A percentile compares a stretch with the other conserved stretches of the same genome.
These are phyloP conservation scores for Aporophyla lueneburgensis DNA, from an alignment of 2,888 invertebrate genomes.

Conservation along the genomic window DNA sequence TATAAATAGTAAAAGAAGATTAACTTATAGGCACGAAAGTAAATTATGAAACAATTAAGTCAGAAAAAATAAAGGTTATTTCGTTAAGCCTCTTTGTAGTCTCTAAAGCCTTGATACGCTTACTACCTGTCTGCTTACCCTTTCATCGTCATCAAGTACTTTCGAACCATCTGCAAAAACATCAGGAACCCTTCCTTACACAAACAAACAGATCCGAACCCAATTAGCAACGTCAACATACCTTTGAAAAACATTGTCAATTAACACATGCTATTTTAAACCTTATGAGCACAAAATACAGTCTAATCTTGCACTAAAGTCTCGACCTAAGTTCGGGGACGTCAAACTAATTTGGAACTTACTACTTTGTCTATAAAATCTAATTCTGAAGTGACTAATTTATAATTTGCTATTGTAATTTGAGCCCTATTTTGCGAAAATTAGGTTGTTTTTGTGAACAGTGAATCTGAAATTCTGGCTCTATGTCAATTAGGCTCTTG, in stretches of 20 bases:
- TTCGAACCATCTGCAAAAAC: constrained; percentile 32
- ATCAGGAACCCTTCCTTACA: constrained; percentile 20
- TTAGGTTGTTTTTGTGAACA: constrained; percentile 4
- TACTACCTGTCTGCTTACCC: background rate
- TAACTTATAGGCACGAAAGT: too few relatives aligned
- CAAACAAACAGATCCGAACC: constrained; percentile 26
- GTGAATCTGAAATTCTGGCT: background rate
- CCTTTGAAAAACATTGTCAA: constrained; percentile 12
- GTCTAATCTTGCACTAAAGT: constrained; percentile 6
- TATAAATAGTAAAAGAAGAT: too few relatives aligned
- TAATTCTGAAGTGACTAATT: constrained; percentile 8
- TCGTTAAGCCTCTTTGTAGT: background rate
- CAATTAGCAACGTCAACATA: constrained; percentile 41
- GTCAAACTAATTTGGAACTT: constrained; percentile 36
- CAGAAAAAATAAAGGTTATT: background rate
- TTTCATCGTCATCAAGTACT: constrained; percentile 13
- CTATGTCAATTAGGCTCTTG: constrained; percentile 22
- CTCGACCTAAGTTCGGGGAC: background rate
- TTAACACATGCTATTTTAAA: constrained; percentile 5
- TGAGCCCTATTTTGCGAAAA: constrained; percentile 14
- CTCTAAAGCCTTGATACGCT: constrained; percentile 2
- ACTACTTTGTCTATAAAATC: constrained; percentile 33
- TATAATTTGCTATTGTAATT: constrained; percentile 21
- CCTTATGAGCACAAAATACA: constrained; percentile 6
- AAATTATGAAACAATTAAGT: too few relatives aligned